Evolutionary conservation across 2,113 vertebrate species (phyloP).

Genomic region (Podilymbus podiceps): DNA sequence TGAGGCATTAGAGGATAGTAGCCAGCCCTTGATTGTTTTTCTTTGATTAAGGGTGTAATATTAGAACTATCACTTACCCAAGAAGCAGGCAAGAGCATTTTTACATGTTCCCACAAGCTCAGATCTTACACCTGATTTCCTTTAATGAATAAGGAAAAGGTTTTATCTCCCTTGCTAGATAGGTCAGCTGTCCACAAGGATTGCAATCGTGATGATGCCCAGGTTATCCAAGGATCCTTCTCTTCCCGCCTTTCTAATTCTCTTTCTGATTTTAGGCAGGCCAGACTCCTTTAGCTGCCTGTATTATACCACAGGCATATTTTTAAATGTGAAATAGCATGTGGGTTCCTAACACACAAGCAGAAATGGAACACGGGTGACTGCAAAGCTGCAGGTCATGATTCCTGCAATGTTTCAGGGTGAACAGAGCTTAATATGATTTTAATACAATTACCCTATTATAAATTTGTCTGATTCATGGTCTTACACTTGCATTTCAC

Average conservation of each 20-base stretch:
- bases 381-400: slow-evolving; percentile 28
- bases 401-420: slow-evolving; percentile 18
- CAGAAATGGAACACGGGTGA: slow-evolving; percentile 9
- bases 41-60: not conserved
- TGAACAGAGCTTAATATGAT: slow-evolving; percentile 17
- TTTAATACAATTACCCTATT: slow-evolving; percentile 52
- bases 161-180: not conserved
- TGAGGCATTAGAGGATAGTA: not conserved
- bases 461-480: slow-evolving; percentile 26
- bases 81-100: not conserved
- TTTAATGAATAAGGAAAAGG: not conserved
- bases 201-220: accelerated
- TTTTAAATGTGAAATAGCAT: not conserved
- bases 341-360: not conserved
- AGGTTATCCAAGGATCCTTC: not conserved
- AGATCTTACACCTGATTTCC: not conserved
- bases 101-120: not conserved
- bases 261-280: not conserved
- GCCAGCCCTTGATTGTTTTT: not conserved
- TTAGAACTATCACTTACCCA: not conserved
- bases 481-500: slow-evolving; percentile 1
- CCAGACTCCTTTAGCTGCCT: not conserved
- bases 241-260: not conserved
- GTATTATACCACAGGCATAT: not conserved
- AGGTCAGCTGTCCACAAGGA: not conserved